Evolutionary conservation across 2,113 vertebrate species (phyloP).

Genomic region (Hippolais icterina): DNA sequence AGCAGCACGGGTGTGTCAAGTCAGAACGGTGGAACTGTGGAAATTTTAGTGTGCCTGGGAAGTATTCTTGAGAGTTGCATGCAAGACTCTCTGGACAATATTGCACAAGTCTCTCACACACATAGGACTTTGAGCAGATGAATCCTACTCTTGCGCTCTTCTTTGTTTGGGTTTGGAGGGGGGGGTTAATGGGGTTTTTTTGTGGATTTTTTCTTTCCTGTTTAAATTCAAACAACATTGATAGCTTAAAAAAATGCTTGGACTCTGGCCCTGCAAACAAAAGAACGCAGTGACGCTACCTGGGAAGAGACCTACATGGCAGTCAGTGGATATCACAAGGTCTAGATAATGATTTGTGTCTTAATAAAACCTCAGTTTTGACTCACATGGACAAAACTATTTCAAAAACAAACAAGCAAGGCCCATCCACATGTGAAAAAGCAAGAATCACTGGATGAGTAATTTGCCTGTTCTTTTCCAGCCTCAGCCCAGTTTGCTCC

Average conservation of each 20-base stretch:
- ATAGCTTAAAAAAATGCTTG: not conserved
- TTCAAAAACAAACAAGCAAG: slow-evolving; percentile 2
- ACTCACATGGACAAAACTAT: not conserved
- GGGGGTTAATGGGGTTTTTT: rapidly evolving
- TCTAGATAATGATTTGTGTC: not conserved
- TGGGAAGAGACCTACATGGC: not conserved
- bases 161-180: not conserved
- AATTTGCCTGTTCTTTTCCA: not conserved
- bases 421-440: not conserved
- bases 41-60: not conserved
- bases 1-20: not conserved
- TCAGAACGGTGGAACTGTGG: not conserved
- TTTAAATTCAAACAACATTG: not conserved
- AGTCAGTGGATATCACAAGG: not conserved
- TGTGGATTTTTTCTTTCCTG: not conserved
- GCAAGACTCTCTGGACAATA: not conserved
- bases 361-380: not conserved
- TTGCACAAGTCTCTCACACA: rapidly evolving
- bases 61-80: not conserved
- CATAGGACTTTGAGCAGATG: not conserved
- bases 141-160: not conserved
- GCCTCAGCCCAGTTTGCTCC: not conserved
- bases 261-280: not conserved
- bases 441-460: not conserved
- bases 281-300: not conserved